These are phyloP conservation scores for Schizaphis graminum DNA, from an alignment of 2,888 invertebrate genomes.

Conservation along the genomic window DNA sequence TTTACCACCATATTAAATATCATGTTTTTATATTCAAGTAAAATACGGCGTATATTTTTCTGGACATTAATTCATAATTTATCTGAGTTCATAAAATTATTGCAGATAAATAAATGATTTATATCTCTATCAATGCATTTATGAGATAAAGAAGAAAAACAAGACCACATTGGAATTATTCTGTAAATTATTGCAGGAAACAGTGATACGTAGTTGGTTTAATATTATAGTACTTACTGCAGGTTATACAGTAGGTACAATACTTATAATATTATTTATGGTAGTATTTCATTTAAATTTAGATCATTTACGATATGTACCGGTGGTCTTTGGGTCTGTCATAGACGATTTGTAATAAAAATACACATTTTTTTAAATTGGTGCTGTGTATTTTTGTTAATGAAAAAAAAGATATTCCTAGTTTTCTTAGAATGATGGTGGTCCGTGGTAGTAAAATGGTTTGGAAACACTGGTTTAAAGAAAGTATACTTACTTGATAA, in stretches of 20 bases:
- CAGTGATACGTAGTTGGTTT: background rate
- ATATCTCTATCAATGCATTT: background rate
- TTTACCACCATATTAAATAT: background rate
- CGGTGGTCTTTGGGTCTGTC: no score
- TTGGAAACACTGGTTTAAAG: no score
- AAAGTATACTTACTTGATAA: background rate
- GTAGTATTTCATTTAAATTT: background rate
- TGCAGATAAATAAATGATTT: background rate
- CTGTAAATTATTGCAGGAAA: background rate
- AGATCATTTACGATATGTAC: no score
- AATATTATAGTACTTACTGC: no score
- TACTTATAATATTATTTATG: background rate
- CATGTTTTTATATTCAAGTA: background rate
- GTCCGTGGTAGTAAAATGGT: no score
- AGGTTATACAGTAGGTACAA: background rate
- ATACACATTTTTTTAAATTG: no score
- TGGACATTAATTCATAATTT: background rate
- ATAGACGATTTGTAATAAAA: no score
- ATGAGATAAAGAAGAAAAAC: background rate
- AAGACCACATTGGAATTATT: background rate
- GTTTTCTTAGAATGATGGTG: no score
- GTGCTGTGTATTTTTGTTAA: no score
- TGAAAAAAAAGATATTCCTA: no score
- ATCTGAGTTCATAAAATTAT: background rate
- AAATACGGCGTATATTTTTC: background rate